Conservation (phyloP, 53 echinoderm and acorn worm species). For the Temnopleurus reevesii region DNA sequence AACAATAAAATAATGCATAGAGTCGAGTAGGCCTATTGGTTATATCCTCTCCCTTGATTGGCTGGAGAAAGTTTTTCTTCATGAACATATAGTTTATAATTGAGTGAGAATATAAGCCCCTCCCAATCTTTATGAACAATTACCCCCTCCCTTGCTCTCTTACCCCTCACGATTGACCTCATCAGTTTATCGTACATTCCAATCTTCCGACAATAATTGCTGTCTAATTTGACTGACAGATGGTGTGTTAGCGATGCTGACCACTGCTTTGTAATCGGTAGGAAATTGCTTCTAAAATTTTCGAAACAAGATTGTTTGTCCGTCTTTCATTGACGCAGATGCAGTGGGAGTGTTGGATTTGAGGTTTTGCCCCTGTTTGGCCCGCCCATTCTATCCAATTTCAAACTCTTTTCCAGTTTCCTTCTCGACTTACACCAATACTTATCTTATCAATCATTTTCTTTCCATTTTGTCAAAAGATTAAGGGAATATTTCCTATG, state of each 20-base stretch:
- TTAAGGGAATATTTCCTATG: neutral
- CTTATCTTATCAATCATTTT: neutral
- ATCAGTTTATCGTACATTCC: slow-evolving; percentile 11
- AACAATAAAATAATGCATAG: too few species aligned
- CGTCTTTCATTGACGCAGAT: slow-evolving; percentile 6
- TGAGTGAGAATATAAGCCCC: neutral
- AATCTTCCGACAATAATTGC: slow-evolving; percentile 13
- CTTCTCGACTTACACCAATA: neutral
- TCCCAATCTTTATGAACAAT: neutral
- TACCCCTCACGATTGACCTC: neutral
- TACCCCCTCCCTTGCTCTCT: neutral
- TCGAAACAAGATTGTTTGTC: neutral
- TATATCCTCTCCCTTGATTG: too few species aligned
- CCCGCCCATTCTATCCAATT: slow-evolving; percentile 10
- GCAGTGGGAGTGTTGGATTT: slow-evolving; percentile 8
- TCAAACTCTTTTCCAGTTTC: neutral
- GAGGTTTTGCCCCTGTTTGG: slow-evolving; percentile 3
- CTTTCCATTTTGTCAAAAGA: neutral
- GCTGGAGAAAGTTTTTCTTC: too few species aligned
- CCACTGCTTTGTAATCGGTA: neutral
- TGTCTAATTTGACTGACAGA: slow-evolving; percentile 22
- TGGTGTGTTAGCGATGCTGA: neutral
- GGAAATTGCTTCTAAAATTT: slow-evolving; percentile 15
- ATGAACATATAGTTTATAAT: neutral
- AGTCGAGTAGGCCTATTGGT: too few species aligned